Conservation (phyloP, 2,113 vertebrate species). For the Micromys minutus region DNA sequence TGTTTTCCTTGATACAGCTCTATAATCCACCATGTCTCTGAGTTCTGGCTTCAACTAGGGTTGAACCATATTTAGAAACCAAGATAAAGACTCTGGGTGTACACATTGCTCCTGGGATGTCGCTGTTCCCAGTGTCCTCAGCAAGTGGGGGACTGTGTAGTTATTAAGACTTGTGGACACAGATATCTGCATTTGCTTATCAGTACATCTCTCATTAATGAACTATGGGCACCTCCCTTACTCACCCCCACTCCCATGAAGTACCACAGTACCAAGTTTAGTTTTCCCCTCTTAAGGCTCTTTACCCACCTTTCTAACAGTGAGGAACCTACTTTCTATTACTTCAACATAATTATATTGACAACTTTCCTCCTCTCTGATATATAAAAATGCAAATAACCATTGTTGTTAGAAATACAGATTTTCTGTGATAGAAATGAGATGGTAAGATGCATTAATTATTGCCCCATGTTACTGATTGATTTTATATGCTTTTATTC, state of each 20-base stretch:
- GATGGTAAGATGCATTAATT: not conserved
- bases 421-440: not conserved
- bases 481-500: not conserved
- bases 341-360: not conserved
- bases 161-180: not conserved
- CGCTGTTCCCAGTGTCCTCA: not conserved
- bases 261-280: not conserved
- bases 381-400: not conserved
- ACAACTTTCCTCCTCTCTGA: not conserved
- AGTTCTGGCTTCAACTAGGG: not conserved
- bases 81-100: not conserved
- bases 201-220: not conserved
- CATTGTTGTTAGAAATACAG: not conserved
- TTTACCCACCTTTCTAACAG: not conserved
- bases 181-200: not conserved
- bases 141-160: not conserved
- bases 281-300: not conserved
- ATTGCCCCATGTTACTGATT: not conserved
- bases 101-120: not conserved
- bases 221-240: not conserved
- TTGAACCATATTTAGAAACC: not conserved
- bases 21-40: not conserved
- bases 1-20: not conserved
- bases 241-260: no score
- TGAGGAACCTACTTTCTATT: not conserved